Percentiles rank a stretch among this genome's conserved stretches.
phyloP scores from a whole-genome alignment of 2,797 vertebrate species.

The Carduelis carduelis region DNA sequence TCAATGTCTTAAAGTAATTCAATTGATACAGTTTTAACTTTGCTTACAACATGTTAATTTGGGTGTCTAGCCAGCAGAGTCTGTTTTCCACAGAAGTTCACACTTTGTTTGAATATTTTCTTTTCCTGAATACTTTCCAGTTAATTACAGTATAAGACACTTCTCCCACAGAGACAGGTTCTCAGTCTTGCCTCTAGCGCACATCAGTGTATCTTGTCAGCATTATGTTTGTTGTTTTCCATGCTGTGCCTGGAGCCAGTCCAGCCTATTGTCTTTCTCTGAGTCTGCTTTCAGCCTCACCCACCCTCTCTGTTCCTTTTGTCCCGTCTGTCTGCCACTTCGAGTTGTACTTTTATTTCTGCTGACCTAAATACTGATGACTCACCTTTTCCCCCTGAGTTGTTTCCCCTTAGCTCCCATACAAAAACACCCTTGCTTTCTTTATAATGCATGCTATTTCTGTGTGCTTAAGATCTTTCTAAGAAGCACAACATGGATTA shows the following conservation, averaged over 20 bases:
- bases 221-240: background rate
- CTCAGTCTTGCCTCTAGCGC: background rate
- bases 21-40: background rate
- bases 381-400: background rate
- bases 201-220: background rate
- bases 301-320: background rate
- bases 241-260: background rate
- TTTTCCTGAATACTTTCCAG: background rate
- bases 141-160: slow-evolving; percentile 16
- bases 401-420: background rate
- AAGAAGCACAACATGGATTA: background rate
- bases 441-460: background rate
- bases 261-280: background rate
- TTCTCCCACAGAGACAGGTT: background rate
- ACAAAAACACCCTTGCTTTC: background rate
- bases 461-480: background rate
- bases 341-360: background rate
- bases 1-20: background rate
- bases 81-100: background rate
- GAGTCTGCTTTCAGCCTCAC: background rate
- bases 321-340: background rate
- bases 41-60: background rate
- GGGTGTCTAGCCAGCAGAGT: background rate
- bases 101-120: background rate
- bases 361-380: background rate